Evolutionary conservation across 1,140 invertebrate genomes (phyloP).

Genomic region (Bombus balteatus): DNA sequence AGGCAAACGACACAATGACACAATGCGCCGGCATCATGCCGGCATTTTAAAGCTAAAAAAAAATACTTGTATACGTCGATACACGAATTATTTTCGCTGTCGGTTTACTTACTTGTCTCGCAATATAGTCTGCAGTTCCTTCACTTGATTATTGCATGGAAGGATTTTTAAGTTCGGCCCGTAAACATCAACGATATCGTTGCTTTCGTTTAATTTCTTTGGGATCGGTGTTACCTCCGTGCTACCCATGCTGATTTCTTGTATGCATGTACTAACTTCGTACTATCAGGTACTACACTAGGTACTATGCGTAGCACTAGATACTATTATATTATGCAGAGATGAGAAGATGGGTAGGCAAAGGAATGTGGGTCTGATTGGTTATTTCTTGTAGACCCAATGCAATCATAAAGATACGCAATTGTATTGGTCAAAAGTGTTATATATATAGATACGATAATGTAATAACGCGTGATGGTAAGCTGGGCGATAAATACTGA

Average conservation of each 20-base stretch:
- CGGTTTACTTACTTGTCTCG: constrained; percentile 91
- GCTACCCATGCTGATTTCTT: constrained; percentile 74
- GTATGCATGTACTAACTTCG: neutral
- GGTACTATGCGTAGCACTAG: too few relatives aligned
- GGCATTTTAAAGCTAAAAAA: constrained; percentile 8
- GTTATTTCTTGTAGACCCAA: too few relatives aligned
- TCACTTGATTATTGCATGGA: constrained; percentile 93
- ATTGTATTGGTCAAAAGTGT: too few relatives aligned
- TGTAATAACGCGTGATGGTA: too few relatives aligned
- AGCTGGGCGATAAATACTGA: too few relatives aligned
- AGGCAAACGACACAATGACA: neutral
- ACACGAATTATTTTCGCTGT: neutral
- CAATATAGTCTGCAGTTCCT: constrained; percentile 97
- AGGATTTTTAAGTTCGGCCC: constrained; percentile 92
- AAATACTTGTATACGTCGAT: neutral
- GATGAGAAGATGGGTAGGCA: too few relatives aligned
- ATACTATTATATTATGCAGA: too few relatives aligned
- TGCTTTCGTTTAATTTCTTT: constrained; percentile 73
- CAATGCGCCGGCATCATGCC: constrained; percentile 5
- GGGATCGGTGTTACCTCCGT: constrained; percentile 68
- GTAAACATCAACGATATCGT: constrained; percentile 85
- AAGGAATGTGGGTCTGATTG: too few relatives aligned
- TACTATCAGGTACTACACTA: too few relatives aligned
- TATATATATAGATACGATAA: too few relatives aligned
- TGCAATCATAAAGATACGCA: too few relatives aligned